These are phyloP conservation scores for Dione vanillae DNA, from an alignment of 2,888 invertebrate genomes.

Conservation along the genomic window DNA sequence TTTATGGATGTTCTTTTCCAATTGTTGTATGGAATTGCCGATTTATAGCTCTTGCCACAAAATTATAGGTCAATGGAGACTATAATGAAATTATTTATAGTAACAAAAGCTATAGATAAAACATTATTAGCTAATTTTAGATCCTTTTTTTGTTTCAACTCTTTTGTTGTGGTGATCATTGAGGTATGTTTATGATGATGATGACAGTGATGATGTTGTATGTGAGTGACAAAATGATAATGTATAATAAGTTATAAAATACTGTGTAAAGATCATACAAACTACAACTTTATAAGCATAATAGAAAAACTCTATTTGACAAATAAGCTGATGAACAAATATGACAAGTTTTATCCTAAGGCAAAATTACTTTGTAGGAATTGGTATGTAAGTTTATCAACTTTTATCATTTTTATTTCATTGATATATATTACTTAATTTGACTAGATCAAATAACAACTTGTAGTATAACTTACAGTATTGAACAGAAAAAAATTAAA, in stretches of 20 bases:
- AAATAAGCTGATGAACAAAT: not conserved
- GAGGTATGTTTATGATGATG: no score
- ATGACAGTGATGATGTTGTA: no score
- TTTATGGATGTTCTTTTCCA: conserved; percentile 32
- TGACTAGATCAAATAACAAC: no score
- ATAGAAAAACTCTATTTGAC: not conserved
- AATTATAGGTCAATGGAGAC: conserved; percentile 7
- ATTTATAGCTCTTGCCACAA: conserved; percentile 7
- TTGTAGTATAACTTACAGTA: no score
- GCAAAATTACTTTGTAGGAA: not conserved
- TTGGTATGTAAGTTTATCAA: no score
- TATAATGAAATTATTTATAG: not conserved
- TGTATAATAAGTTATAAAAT: not conserved
- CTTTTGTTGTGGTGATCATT: no score
- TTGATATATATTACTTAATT: no score
- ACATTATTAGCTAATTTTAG: no score
- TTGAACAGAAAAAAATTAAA: no score
- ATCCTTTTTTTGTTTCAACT: no score
- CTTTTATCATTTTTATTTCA: no score
- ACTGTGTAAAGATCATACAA: not conserved
- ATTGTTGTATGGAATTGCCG: conserved; percentile 10
- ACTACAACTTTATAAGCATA: not conserved
- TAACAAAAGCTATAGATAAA: not conserved
- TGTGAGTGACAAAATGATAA: not conserved
- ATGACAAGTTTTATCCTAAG: conserved; percentile 2